These are phyloP conservation scores for Alosa alosa DNA, from an alignment of 2,113 vertebrate genomes.

Conservation along the genomic window DNA sequence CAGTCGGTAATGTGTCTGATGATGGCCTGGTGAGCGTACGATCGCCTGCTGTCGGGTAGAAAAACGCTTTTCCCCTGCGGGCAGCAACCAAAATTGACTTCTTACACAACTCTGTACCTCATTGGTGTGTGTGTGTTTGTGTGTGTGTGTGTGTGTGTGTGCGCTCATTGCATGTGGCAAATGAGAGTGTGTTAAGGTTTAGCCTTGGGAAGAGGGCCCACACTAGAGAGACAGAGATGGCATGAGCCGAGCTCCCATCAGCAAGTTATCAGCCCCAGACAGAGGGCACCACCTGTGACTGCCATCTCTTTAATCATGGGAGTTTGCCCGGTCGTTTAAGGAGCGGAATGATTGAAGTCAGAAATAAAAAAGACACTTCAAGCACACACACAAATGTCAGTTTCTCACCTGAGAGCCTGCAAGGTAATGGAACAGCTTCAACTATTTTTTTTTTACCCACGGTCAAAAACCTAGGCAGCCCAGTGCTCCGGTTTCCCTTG, in stretches of 20 bases:
- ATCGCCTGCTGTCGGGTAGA: not conserved
- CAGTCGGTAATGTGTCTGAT: not conserved
- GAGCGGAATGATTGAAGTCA: not conserved
- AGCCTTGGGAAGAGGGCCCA: not conserved
- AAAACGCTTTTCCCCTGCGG: not conserved
- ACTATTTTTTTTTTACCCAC: not conserved
- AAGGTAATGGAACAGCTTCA: not conserved
- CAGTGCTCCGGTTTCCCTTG: not conserved
- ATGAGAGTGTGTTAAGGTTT: not conserved
- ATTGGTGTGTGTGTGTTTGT: not conserved
- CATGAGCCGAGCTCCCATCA: not conserved
- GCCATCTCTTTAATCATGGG: not conserved
- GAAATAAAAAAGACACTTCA: not conserved
- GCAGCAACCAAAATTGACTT: not conserved
- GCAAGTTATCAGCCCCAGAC: slow-evolving; percentile 9
- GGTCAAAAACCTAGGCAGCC: not conserved
- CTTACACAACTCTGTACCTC: not conserved
- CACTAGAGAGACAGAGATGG: not conserved
- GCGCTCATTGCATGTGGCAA: not conserved
- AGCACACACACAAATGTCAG: not conserved
- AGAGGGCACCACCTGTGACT: not conserved
- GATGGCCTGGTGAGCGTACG: not conserved
- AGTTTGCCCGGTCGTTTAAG: not conserved
- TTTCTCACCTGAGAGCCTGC: not conserved
- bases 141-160: not conserved